Evolutionary conservation across 2,888 invertebrate species (phyloP).

Genomic region (Pachymerium ferrugineum): DNA sequence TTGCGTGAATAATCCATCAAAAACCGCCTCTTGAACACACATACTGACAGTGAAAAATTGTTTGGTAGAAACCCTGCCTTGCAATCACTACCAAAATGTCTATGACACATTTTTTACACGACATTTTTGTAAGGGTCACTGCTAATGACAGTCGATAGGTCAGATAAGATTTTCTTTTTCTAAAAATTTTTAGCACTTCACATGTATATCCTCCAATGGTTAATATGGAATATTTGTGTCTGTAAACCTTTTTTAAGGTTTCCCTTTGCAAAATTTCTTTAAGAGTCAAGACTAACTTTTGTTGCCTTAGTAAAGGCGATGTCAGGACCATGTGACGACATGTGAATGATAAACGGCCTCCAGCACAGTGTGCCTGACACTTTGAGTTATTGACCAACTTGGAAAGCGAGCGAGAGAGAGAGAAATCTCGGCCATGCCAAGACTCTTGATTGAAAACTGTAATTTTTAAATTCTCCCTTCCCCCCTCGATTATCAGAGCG

Average conservation of each 20-base stretch:
- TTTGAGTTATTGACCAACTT: conserved; percentile 30
- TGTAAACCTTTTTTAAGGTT: neutral
- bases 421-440: conserved; percentile 23
- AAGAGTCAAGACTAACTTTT: conserved; percentile 10
- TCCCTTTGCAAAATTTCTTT: neutral
- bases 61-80: neutral
- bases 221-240: neutral
- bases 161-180: neutral
- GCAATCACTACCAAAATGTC: conserved; percentile 10
- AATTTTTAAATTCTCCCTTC: conserved; percentile 25
- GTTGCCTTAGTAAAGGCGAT: neutral
- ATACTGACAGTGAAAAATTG: conserved; percentile 10
- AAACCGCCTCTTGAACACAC: conserved; percentile 12
- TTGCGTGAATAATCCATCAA: conserved; percentile 15
- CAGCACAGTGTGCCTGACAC: conserved; percentile 28
- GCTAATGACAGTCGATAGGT: neutral
- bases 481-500: conserved; percentile 11
- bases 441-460: conserved; percentile 31
- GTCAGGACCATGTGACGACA: conserved; percentile 29
- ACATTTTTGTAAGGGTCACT: neutral
- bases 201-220: neutral
- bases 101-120: neutral
- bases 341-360: conserved; percentile 19
- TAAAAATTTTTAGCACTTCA: neutral
- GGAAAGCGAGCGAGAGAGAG: neutral